phyloP scores from a whole-genome alignment of 1,140 invertebrate species.

The Argopecten irradians region DNA sequence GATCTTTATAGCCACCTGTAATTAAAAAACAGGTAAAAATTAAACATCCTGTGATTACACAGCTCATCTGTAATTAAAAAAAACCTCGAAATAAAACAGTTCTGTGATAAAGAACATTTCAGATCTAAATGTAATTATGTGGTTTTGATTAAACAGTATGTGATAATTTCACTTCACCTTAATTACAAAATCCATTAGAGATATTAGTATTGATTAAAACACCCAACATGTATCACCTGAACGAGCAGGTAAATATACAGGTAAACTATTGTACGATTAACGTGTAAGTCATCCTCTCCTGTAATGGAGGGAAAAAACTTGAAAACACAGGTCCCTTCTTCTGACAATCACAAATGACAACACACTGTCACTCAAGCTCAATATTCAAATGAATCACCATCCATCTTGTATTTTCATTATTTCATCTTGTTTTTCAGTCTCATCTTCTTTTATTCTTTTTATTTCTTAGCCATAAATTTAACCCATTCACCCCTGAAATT shows the following conservation, averaged over 20 bases:
- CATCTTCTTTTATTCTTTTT: too few species aligned
- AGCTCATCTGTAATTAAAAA: too few species aligned
- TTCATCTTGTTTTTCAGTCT: too few species aligned
- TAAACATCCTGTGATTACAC: not conserved
- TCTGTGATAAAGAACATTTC: too few species aligned
- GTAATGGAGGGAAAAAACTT: not conserved
- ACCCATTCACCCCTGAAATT: too few species aligned
- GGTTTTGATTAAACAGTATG: not conserved
- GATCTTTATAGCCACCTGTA: conserved; percentile 85
- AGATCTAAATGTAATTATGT: not conserved
- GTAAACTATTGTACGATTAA: not conserved
- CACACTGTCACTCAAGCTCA: too few species aligned
- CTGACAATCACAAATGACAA: too few species aligned
- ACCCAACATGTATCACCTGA: not conserved
- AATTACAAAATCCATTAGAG: not conserved
- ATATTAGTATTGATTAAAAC: not conserved
- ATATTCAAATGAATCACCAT: too few species aligned
- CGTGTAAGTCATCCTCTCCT: not conserved
- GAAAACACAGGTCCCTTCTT: not conserved
- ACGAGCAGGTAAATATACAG: not conserved
- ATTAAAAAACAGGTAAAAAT: conserved; percentile 26
- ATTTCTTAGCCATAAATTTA: too few species aligned
- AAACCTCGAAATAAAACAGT: too few species aligned
- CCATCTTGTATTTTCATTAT: too few species aligned
- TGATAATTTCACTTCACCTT: not conserved